Evolutionary conservation across 2,888 invertebrate species (phyloP), one percentile per base, ranked within the genome.

Genomic region (Erebia ligea): DNA sequence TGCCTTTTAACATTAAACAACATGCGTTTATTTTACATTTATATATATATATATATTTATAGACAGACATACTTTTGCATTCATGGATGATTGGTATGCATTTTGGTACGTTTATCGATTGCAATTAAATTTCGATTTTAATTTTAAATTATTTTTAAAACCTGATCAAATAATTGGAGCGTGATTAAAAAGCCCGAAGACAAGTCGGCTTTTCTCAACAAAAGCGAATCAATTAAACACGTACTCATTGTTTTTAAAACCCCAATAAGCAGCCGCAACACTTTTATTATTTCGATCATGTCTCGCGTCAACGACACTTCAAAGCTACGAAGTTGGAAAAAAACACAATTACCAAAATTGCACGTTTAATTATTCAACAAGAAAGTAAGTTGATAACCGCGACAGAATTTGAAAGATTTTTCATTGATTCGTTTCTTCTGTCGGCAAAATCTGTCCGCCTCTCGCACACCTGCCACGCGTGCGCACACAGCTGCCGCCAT

Each of bases 391-490:
- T 63, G 70, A 72, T 68, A 72, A 72, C 73, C 73, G 65, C 72
- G 61, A 66, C 74, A 74, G 74, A 74, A 74, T 74, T 68, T 66
- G 57, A 66, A 70, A 59, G 72, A 74, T 72, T 70, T 69, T 72
- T 74, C 74, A 72, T 74, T 74, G 72, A 74, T 68, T 67, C 74
- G 74, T 74, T 74, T 74, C 74, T 74, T 74, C 63, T 70, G 66
- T 50, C 57, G 40, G 48, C 56, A 62, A 66, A 68, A 69, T 68
- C 65, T 63, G 65, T 68, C 42, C 45, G 57, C 61, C 54, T 71
- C 67, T 65, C 34, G 56, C 74, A 73, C 80, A 82, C 80, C 80
- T 83, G 82, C 78, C 63, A 70, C 77, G 78, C 78, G 75, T 73
- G 78, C 69, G 68, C 70, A 66, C 59, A 73, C 77, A 78, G 74